phyloP scores from a whole-genome alignment of 1,140 invertebrate species.

The Orius laevigatus region DNA sequence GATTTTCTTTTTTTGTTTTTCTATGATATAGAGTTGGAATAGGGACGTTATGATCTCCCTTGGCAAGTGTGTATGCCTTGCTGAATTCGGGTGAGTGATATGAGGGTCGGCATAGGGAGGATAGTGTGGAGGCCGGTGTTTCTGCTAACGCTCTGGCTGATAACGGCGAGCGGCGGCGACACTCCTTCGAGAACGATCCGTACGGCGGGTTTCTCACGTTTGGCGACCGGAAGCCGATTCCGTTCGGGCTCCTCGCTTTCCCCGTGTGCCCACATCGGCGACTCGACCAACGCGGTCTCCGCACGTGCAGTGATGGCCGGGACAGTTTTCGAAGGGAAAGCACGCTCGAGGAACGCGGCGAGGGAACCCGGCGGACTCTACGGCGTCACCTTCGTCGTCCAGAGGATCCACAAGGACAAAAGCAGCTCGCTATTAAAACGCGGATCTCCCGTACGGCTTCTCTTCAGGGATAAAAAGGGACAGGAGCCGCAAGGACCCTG shows the following conservation, averaged over 20 bases:
- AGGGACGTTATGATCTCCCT: neutral
- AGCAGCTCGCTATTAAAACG: conserved; percentile 31
- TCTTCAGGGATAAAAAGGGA: conserved; percentile 30
- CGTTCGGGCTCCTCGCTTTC: conserved; percentile 2
- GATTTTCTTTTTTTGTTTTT: neutral
- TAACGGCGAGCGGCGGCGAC: neutral
- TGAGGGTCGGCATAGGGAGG: neutral
- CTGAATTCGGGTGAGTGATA: conserved; percentile 2
- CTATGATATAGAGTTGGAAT: conserved; percentile 6
- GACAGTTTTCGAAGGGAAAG: conserved; percentile 45
- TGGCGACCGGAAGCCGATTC: neutral
- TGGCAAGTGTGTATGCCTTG: conserved; percentile 5
- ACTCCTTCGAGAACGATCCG: conserved; percentile 6
- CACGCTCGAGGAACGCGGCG: conserved; percentile 38
- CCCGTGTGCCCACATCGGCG: conserved; percentile 21
- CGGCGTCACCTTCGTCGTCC: conserved; percentile 46
- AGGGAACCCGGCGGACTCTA: conserved; percentile 36
- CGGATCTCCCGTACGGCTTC: conserved; percentile 33
- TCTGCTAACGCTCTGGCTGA: conserved; percentile 3
- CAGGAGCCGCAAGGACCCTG: conserved; percentile 23
- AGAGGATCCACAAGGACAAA: conserved; percentile 39
- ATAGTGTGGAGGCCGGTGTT: conserved; percentile 1
- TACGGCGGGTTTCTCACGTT: conserved; percentile 3
- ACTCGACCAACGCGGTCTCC: conserved; percentile 31
- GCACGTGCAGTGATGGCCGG: conserved; percentile 41